Evolutionary conservation across 2,797 vertebrate species (phyloP).

Genomic region (Cuculus canorus): DNA sequence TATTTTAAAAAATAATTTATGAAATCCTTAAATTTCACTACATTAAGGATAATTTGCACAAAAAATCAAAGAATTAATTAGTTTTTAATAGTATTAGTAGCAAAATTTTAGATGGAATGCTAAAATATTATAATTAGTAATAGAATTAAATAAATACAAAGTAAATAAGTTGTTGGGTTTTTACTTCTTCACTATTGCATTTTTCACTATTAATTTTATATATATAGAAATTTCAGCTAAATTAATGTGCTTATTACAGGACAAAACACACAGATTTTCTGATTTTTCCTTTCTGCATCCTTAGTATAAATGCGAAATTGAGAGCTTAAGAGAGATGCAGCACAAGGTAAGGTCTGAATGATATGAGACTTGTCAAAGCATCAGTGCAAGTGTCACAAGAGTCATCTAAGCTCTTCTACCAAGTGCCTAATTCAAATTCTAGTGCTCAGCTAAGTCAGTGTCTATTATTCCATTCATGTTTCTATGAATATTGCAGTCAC

Average conservation of each 20-base stretch:
- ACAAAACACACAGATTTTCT: neutral
- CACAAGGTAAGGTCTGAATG: neutral
- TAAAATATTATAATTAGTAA: neutral
- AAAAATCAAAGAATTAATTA: neutral
- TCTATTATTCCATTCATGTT: conserved; percentile 17
- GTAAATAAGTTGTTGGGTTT: neutral
- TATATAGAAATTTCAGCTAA: neutral
- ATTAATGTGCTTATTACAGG: neutral
- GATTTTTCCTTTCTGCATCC: neutral
- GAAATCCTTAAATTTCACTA: neutral
- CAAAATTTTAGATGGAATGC: neutral
- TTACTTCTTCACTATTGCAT: neutral
- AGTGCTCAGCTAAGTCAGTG: neutral
- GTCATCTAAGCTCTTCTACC: neutral
- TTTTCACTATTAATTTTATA: neutral
- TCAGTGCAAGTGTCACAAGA: neutral
- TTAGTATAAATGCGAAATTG: neutral
- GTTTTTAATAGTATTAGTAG: neutral
- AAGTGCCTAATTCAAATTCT: conserved; percentile 17
- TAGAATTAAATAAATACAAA: neutral
- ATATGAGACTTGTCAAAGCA: neutral
- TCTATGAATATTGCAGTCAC: neutral
- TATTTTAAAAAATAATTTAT: neutral
- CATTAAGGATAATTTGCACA: neutral
- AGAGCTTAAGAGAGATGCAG: neutral